Evolutionary conservation across 2,888 invertebrate species (phyloP), one percentile per base, ranked within the genome.

Genomic region (Cerastoderma edule): DNA sequence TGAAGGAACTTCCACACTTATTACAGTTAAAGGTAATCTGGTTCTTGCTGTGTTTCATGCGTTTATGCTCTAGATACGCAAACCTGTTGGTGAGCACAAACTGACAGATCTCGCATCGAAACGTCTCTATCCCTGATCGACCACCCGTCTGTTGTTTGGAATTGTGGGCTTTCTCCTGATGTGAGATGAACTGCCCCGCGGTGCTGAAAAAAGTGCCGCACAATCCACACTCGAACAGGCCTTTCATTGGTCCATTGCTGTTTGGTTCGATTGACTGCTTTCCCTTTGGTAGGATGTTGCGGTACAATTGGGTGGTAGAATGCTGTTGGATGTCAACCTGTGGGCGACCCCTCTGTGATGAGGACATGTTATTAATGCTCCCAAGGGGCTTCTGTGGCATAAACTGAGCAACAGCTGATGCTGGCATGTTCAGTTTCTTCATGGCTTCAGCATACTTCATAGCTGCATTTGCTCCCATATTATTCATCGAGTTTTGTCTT

Each of bases 151-250:
- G 65, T 19, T 67, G 54, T 4, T 67, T 63, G 1, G 35, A 44
- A 0, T 56, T 33, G 33, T 81, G 81, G 4, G 35, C 64, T 0
- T 28, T 57, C 27, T 81, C 68, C 65, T 81, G 81, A 67, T 81
- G 81, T 13, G 63, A 48, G 8, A 81, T 70, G 56, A 81, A 81
- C 71, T 72, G 75, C 53, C 70, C 67, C 8, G 81, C 81, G 0
- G 81, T 78, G 39, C 71, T 75, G 48, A 75, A 81, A 48, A 81
- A 81, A 6, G 68, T 68, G n/a, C 81, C 81, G 68, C 81, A 81
- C 8, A 78, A 24, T 0, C 81, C 81, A 66, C 81, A 81, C 46
- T 81, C 81, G 75, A 81, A 81, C 57, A 81, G 33, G 4, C 81
- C 81, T 50, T 81, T 81, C 27, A 70, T 54, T 24, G 65, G 68